Evolutionary conservation across 2,888 invertebrate genomes (phyloP), one percentile per base, ranked within the genome.

Genomic region (Parnassius mnemosyne): DNA sequence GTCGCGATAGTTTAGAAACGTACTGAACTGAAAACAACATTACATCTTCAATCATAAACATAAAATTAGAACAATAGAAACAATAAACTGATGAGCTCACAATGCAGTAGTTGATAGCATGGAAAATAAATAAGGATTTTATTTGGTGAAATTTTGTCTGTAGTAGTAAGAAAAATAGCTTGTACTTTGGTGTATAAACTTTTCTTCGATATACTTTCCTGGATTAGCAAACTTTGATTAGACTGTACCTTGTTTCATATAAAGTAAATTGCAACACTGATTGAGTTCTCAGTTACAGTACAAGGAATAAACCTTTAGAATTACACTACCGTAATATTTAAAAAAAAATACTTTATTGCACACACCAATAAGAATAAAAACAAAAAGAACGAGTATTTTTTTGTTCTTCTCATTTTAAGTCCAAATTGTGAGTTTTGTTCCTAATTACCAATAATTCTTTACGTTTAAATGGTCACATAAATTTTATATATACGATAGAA

Each of bases 51-150:
- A 47, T 41, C 46, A 56, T 63, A 63, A 63, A 59, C 63, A 63
- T 55, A 47, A 55, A 55, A 55, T 59, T 41, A 52, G 34, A 63
- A 63, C 63, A 63, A 56, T 59, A 52, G 51, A 52, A 63, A 63
- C 63, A 63, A 59, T 63, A 54, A 44, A 58, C 41, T 51, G 54
- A 57, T 63, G 63, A 63, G 55, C 57, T 63, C 63, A 63, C 51
- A 51, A n/a, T 50, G 53, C 54, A 9, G 7, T 13, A 47, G 13
- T 12, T n/a, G 43, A 53, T 50, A 13, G 54, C 12, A 43, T 2
- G 49, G 51, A 56, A 47, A 59, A 59, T 55, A 63, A 60, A 25
- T 25, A 25, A 25, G 25, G 25, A 25, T 25, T 25, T 51, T 57
- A 49, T 41, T 47, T 44, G 51, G 44, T 50, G 50, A 57, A 42